Evolutionary conservation across 1,140 invertebrate genomes (phyloP), one percentile per base, ranked within the genome.

Genomic region (Papilio glaucus): DNA sequence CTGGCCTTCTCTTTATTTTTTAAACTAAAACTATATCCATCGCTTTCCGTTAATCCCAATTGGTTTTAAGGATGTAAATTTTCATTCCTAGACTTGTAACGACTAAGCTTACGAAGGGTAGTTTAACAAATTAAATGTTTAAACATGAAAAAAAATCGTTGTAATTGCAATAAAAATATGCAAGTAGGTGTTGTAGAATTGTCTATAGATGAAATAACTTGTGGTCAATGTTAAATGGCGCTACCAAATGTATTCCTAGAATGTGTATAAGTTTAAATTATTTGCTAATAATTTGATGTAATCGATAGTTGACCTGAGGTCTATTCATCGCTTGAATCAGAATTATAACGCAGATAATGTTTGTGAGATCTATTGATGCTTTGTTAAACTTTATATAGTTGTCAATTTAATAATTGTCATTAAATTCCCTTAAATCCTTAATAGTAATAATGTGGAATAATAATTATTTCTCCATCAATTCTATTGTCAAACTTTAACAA

Each of bases 201-300:
- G 29, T 33, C 2, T 33, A 33, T 33, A 33, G 6, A 33, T 3
- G 29, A 33, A 33, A 57, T 5, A 45, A 53, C n/a, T 45, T 45
- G n/a, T 45, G 13, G 12, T 45, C n/a, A n/a, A 45, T 3, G 29
- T 33, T 6, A 13, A 24, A 21, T 57, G 21, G 49, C 49, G 49
- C 49, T 57, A 57, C 49, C 49, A 57, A 57, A 57, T 57, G 49
- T 57, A 57, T 53, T 53, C 49, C 49, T 57, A 57, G 49, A 57
- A 57, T 57, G 21, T 57, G 24, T 57, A 49, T 45, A 24, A 24
- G 9, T 57, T 57, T 3, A 24, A 53, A 12, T 24, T 53, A 24
- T 24, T 18, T 53, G 9, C 49, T 53, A 12, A 26, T 57, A 53
- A 9, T 53, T 18, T 13, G 7, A n/a, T 45, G 15, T 45, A 4